A percentile compares a stretch with the other conserved stretches of the same genome.
These are phyloP conservation scores for Xylota segnis DNA, from an alignment of 2,888 invertebrate species.

Conservation along the genomic window DNA sequence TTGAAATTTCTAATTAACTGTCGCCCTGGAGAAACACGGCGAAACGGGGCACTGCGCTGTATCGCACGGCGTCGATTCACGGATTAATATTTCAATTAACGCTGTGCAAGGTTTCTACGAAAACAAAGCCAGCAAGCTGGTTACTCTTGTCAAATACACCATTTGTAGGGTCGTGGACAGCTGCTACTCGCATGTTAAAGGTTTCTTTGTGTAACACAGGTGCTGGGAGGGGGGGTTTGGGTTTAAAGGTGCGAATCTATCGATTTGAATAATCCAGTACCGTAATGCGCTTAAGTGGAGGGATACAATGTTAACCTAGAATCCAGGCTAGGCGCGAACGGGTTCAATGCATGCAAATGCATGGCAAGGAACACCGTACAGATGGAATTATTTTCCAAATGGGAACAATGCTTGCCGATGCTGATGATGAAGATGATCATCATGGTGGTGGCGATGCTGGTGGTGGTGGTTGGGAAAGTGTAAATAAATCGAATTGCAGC, in stretches of 20 bases:
- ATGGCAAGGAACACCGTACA: not conserved
- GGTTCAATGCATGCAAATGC: constrained; percentile 40
- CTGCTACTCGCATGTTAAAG: constrained; percentile 8
- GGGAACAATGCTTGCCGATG: constrained; percentile 1
- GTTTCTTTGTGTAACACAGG: constrained; percentile 20
- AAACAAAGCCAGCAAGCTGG: constrained; percentile 17
- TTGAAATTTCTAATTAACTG: constrained; percentile 43
- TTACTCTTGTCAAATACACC: not conserved
- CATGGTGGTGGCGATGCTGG: constrained; percentile 23
- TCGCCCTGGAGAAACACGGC: constrained; percentile 4
- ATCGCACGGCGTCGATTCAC: not conserved
- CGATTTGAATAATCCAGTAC: constrained; percentile 50
- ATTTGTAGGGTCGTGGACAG: not conserved
- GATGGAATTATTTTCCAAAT: constrained; percentile 26
- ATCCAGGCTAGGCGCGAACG: not conserved
- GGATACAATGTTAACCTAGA: constrained; percentile 40
- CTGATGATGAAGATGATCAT: constrained; percentile 2
- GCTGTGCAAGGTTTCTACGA: constrained; percentile 15
- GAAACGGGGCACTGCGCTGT: constrained; percentile 24
- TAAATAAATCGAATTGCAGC: constrained; percentile 63
- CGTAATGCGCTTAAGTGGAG: constrained; percentile 40
- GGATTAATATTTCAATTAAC: constrained; percentile 66
- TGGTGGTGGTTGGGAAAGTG: constrained; percentile 22
- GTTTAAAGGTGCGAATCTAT: constrained; percentile 37
- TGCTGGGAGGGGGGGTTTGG: not conserved